Evolutionary conservation across 2,888 invertebrate species (phyloP), one percentile per base, ranked within the genome.

Genomic region (Yponomeuta sedellus): DNA sequence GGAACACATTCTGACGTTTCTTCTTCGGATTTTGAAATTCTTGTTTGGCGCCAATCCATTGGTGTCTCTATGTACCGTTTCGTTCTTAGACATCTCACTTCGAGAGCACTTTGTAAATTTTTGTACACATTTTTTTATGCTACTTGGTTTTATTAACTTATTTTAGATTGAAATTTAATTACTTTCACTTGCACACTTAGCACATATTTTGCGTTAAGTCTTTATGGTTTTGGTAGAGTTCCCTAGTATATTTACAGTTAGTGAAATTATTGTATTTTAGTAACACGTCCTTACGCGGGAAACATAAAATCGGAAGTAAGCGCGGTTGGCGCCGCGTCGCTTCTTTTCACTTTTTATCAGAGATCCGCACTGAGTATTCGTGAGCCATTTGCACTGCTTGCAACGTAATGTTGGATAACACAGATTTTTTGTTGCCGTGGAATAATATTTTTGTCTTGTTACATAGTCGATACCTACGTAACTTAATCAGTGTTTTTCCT

Each of bases 301-400:
- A 78, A 78, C 73, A 70, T 70, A 73, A 73, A 77, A 81, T 86
- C 85, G 88, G 88, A 89, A 88, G 88, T 88, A 85, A 82, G 72
- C 74, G 76, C 73, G 71, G 73, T 66, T 69, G 71, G 75, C 73
- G 72, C 71, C 70, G 59, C 73, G 70, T 71, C 77, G 79, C 78
- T 77, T 75, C 83, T 85, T 88, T 88, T 89, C 88, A 88, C 89
- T 89, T 88, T 89, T 80, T 74, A 74, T 75, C 70, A 69, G 69
- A 66, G 70, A 69, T 73, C 72, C 70, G 58, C 58, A 40, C 22
- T 34, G 34, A 61, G 22, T 28, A 12, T 8, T 28, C 28, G 12
- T 28, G 22, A 58, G n/a, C 58, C 20, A 25, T 61, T 34, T 61
- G 34, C 28, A n/a, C 61, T n/a, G 28, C 12, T 28, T 28, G n/a